These are phyloP conservation scores for Phthorimaea operculella DNA, from an alignment of 1,140 invertebrate genomes.

Conservation along the genomic window DNA sequence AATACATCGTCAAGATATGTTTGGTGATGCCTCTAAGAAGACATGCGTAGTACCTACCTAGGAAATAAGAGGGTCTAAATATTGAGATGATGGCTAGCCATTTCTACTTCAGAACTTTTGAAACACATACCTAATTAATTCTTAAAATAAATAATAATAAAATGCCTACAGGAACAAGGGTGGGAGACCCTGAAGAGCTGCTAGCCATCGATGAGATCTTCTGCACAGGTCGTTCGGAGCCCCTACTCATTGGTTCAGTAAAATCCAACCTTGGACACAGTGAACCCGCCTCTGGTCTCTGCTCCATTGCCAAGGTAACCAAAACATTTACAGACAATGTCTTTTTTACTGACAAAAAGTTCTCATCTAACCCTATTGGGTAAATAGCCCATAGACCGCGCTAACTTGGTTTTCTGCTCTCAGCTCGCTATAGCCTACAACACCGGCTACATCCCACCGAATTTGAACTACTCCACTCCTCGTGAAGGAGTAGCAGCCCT, in stretches of 20 bases:
- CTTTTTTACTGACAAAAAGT: no score
- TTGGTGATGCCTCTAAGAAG: no score
- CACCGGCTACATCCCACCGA: slow-evolving; percentile 79
- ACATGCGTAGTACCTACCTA: no score
- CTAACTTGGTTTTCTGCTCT: slow-evolving; percentile 6
- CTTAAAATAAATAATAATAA: no score
- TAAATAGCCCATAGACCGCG: no score
- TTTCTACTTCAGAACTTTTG: no score
- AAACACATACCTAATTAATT: no score
- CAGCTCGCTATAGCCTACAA: slow-evolving; percentile 76
- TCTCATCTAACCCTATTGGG: no score
- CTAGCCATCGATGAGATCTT: slow-evolving; percentile 87
- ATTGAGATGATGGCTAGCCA: no score
- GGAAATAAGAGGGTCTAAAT: no score
- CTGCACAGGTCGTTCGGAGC: slow-evolving; percentile 73
- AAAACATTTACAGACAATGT: not conserved
- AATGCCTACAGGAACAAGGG: slow-evolving; percentile 73
- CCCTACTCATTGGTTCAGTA: slow-evolving; percentile 87
- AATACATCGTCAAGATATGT: no score
- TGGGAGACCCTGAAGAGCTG: slow-evolving; percentile 90
- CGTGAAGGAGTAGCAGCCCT: slow-evolving; percentile 81
- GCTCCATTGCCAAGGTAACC: slow-evolving; percentile 84
- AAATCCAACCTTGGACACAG: slow-evolving; percentile 96
- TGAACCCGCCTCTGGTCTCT: slow-evolving; percentile 89
- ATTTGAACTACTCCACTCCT: slow-evolving; percentile 80